phyloP scores from a whole-genome alignment of 2,888 invertebrate species.

The Germaria angustata region DNA sequence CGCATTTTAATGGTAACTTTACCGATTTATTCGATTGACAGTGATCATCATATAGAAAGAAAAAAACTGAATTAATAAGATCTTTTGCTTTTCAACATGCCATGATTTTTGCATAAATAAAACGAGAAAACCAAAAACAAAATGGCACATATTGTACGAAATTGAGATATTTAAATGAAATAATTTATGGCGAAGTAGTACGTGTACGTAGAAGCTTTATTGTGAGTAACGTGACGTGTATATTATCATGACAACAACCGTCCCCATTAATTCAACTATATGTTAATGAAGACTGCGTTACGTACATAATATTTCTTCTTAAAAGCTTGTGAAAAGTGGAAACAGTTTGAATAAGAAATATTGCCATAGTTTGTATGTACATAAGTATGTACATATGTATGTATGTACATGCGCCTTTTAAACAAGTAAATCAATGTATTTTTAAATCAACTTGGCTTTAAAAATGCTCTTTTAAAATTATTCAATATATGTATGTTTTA shows the following conservation, averaged over 20 bases:
- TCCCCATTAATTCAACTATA: neutral
- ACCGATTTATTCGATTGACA: neutral
- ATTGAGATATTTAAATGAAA: slow-evolving; percentile 13
- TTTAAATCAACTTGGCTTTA: too few relatives aligned
- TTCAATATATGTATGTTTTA: too few relatives aligned
- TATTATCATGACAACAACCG: slow-evolving; percentile 14
- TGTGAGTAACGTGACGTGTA: slow-evolving; percentile 13
- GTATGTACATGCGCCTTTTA: too few relatives aligned
- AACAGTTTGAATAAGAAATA: too few relatives aligned
- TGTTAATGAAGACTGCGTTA: slow-evolving; percentile 15
- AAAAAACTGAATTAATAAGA: slow-evolving; percentile 11
- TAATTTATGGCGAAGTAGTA: neutral
- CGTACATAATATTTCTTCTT: neutral
- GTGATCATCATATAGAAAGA: neutral
- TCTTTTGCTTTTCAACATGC: slow-evolving; percentile 15
- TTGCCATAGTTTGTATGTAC: too few relatives aligned
- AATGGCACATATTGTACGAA: slow-evolving; percentile 4
- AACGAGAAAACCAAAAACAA: neutral
- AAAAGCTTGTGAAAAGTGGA: neutral
- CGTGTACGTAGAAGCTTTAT: slow-evolving; percentile 9
- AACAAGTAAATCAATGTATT: too few relatives aligned
- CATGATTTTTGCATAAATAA: slow-evolving; percentile 15
- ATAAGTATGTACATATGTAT: too few relatives aligned
- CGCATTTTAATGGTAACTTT: neutral
- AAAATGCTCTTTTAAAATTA: too few relatives aligned